phyloP scores from a whole-genome alignment of 2,888 invertebrate species.

The Camptogramma bilineatum region DNA sequence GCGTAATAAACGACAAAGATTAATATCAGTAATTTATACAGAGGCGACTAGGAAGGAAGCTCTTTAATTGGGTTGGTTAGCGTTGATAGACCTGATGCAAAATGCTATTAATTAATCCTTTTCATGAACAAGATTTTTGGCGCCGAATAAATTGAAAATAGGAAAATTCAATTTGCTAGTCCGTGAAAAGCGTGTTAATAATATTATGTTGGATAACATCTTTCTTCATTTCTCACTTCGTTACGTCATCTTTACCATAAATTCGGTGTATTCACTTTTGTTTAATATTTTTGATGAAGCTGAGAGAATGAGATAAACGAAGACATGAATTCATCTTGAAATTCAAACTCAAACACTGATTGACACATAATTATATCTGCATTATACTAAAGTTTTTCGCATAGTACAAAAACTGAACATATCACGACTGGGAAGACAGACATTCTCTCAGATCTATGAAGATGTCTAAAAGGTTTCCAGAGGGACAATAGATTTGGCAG shows the following conservation, averaged over 20 bases:
- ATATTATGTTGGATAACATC: not conserved
- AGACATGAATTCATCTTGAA: no score
- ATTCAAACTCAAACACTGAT: no score
- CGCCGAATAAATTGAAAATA: not conserved
- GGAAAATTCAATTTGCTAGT: not conserved
- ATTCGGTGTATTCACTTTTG: not conserved
- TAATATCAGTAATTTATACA: conserved; percentile 70
- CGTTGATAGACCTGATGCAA: conserved; percentile 12
- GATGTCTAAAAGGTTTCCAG: no score
- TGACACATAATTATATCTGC: no score
- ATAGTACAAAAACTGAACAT: no score
- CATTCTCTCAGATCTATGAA: no score
- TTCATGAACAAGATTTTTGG: not conserved
- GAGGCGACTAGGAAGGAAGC: conserved; percentile 44
- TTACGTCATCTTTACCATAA: not conserved
- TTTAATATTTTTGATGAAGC: not conserved
- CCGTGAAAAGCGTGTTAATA: not conserved
- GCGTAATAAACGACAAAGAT: conserved; percentile 75
- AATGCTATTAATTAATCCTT: conserved; percentile 7
- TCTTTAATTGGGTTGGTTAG: conserved; percentile 33
- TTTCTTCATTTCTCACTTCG: not conserved
- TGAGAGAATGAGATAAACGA: no score
- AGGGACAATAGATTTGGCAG: no score
- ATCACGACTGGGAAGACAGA: no score
- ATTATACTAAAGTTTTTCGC: no score